Evolutionary conservation across 2,113 vertebrate genomes (phyloP).

Genomic region (Centropus unirufus): DNA sequence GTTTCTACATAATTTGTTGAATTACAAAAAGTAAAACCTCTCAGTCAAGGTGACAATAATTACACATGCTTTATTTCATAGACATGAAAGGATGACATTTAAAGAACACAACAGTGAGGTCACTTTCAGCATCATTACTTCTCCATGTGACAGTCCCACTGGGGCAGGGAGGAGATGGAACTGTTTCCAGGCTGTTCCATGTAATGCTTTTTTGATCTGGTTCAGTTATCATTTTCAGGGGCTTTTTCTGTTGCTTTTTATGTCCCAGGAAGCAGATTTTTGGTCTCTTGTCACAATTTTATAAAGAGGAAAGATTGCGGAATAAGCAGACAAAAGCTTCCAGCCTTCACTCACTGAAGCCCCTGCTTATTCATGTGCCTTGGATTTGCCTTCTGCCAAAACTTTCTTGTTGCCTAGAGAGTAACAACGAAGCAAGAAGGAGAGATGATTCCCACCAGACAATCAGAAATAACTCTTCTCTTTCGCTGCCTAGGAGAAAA

Average conservation of each 20-base stretch:
- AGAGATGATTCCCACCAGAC: neutral
- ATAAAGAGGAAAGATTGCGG: neutral
- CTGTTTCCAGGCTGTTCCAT: neutral
- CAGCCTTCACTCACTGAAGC: neutral
- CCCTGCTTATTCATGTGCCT: neutral
- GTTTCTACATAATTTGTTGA: neutral
- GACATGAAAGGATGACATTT: neutral
- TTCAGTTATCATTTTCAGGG: neutral
- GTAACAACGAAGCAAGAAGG: neutral
- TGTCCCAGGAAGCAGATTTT: neutral
- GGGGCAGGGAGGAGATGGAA: neutral
- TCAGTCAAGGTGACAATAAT: neutral
- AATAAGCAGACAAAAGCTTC: neutral
- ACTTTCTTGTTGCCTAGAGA: neutral
- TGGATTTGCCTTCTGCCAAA: neutral
- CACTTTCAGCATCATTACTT: neutral
- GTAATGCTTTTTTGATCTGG: neutral
- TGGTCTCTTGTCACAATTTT: neutral
- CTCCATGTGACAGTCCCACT: rapidly evolving
- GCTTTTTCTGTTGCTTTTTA: neutral
- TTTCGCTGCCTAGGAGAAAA: neutral
- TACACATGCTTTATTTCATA: neutral
- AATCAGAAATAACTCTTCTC: neutral
- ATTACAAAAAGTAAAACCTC: neutral
- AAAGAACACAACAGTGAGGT: neutral